Percentiles rank a stretch among this genome's conserved stretches.
Evolutionary conservation across 2,797 vertebrate species (phyloP).

Genomic region (Falco naumanni): DNA sequence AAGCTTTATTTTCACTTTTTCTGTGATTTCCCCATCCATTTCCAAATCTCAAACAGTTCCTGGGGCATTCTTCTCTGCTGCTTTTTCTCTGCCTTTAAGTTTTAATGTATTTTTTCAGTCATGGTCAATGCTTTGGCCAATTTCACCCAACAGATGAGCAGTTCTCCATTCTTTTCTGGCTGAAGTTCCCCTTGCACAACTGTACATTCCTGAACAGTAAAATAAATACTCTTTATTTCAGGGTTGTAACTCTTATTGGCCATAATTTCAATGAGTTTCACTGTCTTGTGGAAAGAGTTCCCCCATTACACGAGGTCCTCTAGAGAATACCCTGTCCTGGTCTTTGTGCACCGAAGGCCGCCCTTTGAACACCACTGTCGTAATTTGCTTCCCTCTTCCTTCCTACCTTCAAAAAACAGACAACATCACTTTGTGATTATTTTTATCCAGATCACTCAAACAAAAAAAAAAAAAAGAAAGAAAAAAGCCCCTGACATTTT

Average conservation of each 20-base stretch:
- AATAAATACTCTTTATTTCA: neutral
- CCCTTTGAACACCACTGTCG: neutral
- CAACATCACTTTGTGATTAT: neutral
- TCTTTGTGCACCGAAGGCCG: neutral
- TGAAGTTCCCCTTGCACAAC: neutral
- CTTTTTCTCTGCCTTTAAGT: neutral
- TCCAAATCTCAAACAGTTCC: neutral
- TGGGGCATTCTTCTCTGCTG: neutral
- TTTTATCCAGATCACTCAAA: neutral
- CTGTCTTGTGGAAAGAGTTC: neutral
- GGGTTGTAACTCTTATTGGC: neutral
- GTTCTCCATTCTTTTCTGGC: neutral
- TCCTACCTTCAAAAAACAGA: neutral
- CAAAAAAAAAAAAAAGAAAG: neutral
- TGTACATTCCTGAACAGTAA: neutral
- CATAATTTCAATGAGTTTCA: neutral
- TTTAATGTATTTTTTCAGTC: neutral
- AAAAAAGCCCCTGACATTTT: neutral
- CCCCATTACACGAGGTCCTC: neutral
- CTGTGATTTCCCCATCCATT: neutral
- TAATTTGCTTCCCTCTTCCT: neutral
- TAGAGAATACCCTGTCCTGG: neutral
- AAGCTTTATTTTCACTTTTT: neutral
- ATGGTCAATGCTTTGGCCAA: neutral
- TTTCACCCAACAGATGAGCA: neutral